A percentile compares a stretch with the other conserved stretches of the same genome.
Conservation (phyloP, 2,797 vertebrate genomes). For the Anguilla marmorata region DNA sequence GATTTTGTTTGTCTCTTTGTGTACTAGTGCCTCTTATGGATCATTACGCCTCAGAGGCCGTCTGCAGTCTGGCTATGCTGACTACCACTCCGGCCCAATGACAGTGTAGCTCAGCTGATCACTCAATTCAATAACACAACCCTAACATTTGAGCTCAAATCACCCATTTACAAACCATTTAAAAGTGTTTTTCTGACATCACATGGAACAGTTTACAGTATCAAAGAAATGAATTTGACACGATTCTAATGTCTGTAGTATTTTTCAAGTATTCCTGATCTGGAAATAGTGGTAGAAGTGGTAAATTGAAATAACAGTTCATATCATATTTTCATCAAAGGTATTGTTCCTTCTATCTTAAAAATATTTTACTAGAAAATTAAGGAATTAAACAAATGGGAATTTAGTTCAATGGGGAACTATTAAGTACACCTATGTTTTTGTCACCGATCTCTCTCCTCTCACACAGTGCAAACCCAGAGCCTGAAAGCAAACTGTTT, state of each 20-base stretch:
- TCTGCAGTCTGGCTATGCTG: no score
- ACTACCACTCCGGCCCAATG: no score
- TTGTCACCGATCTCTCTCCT: background rate
- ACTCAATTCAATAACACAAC: no score
- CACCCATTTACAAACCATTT: background rate
- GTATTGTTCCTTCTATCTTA: background rate
- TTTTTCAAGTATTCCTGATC: background rate
- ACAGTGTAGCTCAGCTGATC: no score
- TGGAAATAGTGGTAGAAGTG: background rate
- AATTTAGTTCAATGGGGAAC: background rate
- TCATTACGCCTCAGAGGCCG: no score
- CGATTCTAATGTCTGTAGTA: no score
- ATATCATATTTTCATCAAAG: background rate
- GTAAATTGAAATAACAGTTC: no score
- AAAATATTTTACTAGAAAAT: background rate
- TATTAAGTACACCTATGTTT: background rate
- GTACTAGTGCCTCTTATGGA: background rate
- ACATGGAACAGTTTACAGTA: background rate
- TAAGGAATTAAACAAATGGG: background rate
- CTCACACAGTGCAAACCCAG: slow-evolving; percentile 80
- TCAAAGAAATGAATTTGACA: background rate
- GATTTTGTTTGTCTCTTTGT: background rate
- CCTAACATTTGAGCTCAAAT: no score
- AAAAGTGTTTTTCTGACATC: background rate
- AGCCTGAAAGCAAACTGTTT: slow-evolving; percentile 75